A percentile compares a stretch with the other conserved stretches of the same genome.
Conservation (phyloP, 1,140 invertebrate genomes). For the Pseudomyrmex pallidus region DNA sequence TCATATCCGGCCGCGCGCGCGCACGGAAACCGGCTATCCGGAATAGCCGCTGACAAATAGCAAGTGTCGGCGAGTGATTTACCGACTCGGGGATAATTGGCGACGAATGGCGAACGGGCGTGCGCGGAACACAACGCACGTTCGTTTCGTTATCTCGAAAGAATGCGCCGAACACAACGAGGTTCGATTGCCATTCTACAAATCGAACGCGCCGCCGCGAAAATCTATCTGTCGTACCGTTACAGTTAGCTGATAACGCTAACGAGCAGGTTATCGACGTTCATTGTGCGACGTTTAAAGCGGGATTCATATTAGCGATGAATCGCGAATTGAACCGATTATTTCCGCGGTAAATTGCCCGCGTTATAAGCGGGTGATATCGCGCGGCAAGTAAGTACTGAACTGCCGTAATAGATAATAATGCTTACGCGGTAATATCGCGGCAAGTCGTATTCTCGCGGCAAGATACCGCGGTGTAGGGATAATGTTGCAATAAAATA, state of each 20-base stretch:
- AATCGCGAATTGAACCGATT: too few species aligned
- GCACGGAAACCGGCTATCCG: conserved; percentile 20
- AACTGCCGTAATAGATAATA: too few species aligned
- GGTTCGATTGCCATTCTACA: conserved; percentile 16
- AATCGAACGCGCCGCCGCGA: conserved; percentile 59
- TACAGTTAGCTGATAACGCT: conserved; percentile 57
- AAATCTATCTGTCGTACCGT: conserved; percentile 68
- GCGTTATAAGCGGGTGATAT: too few species aligned
- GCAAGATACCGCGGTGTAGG: too few species aligned
- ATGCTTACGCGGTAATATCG: too few species aligned
- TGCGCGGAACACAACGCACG: conserved; percentile 11
- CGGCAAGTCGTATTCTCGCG: too few species aligned
- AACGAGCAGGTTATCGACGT: conserved; percentile 36
- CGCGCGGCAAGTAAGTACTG: too few species aligned
- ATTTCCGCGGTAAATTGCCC: too few species aligned
- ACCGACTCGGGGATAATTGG: conserved; percentile 64
- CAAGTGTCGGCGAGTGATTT: conserved; percentile 63
- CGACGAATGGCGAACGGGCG: conserved; percentile 60
- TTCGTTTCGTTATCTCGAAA: conserved; percentile 58
- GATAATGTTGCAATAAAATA: too few species aligned
- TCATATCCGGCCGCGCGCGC: background rate
- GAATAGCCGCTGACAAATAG: conserved; percentile 58
- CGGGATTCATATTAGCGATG: too few species aligned
- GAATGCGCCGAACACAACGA: background rate
- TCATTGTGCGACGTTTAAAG: conserved; percentile 28